Base-by-base conservation (phyloP, 2,113 vertebrate genomes). In the Zosterops japonicus region DNA sequence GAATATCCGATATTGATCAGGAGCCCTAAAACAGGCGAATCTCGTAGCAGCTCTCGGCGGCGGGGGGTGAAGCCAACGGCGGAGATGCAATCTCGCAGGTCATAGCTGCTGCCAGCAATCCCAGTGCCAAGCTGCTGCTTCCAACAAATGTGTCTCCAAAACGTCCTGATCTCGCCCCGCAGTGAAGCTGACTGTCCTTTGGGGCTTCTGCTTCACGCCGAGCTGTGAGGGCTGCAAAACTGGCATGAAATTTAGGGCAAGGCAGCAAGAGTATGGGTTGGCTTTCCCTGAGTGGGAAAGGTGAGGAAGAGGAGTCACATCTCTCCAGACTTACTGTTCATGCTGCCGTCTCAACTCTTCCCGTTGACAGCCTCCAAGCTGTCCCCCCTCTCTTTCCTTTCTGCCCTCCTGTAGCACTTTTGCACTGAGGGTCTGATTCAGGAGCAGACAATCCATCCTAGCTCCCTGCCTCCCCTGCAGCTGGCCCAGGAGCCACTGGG, bases 81-180 rank as follows among this genome's bases (percentile, higher is more conserved):
- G 23, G 95, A 97, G 96, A 96, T 97, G 95, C 60, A 94, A 96
- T 97, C 94, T 42, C 70, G 4, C 95, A 94, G 91, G 84, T 97
- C 96, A 96, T 64, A 97, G 95, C 97, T 97, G 83, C 95, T 94
- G 95, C 97, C 97, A 97, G 94, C 94, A 94, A 65, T 83, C 92
- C 19, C 0, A 77, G 93, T 93, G 95, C 94, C 96, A 97, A 91
- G 95, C 83, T 90, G 86, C 80, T 84, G 75, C 90, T 95, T 94
- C 87, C 93, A 96, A 83, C 94, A 94, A 94, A 93, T 69, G 87
- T 96, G 83, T 93, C 95, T 95, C 81, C 88, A 86, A 56, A 95
- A 95, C 80, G 74, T 69, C 95, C 91, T 83, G 94, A 92, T 92
- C 96, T 94, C 52, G 31, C 88, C 92, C 93, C 14, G 2, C 5